phyloP scores from a whole-genome alignment of 2,797 vertebrate genomes.

The Neostethus bicornis region DNA sequence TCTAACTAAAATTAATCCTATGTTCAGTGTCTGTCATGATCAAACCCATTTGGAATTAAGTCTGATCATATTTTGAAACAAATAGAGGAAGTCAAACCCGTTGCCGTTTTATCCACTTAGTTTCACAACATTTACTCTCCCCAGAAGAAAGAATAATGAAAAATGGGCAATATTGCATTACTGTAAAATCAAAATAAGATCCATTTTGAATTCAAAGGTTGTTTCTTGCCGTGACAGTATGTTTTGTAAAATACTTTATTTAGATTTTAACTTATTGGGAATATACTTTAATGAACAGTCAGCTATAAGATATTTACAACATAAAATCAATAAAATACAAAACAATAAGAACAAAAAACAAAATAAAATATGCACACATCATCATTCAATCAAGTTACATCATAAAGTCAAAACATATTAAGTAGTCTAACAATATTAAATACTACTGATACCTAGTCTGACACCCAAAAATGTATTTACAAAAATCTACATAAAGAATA shows the following conservation, averaged over 20 bases:
- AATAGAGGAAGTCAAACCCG: slow-evolving; percentile 20
- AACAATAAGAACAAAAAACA: slow-evolving; percentile 21
- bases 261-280: slow-evolving; percentile 24
- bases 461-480: background rate
- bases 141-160: slow-evolving; percentile 46
- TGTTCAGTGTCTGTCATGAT: no score
- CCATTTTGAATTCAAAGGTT: slow-evolving; percentile 43
- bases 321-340: slow-evolving; percentile 40
- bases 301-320: slow-evolving; percentile 44
- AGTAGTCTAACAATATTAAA: no score
- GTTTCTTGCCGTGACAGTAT: slow-evolving; percentile 52
- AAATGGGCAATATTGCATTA: slow-evolving; percentile 35
- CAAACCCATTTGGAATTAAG: slow-evolving; percentile 32
- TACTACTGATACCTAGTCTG: background rate
- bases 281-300: slow-evolving; percentile 24
- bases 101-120: slow-evolving; percentile 22
- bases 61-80: slow-evolving; percentile 31
- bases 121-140: slow-evolving; percentile 28
- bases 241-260: slow-evolving; percentile 13
- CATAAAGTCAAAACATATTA: no score
- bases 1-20: slow-evolving; percentile 21
- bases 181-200: slow-evolving; percentile 32
- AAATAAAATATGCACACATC: no score
- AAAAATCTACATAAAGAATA: background rate
- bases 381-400: no score